Evolutionary conservation across 2,797 vertebrate species (phyloP).

Genomic region (Oreochromis grahami): DNA sequence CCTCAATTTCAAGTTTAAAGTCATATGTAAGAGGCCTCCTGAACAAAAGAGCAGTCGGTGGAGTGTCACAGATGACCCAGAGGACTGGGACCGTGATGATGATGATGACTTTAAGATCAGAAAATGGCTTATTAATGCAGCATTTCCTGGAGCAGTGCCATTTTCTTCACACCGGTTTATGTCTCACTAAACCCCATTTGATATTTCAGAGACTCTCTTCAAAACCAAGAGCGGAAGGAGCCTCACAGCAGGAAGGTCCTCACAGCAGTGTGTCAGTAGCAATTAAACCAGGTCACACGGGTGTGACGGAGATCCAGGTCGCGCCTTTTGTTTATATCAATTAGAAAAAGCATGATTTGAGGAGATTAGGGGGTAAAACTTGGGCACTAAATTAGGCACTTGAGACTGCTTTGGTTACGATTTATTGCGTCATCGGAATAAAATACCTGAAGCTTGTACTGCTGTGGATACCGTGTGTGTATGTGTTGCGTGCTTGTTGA

Average conservation of each 20-base stretch:
- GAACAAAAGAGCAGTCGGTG: background rate
- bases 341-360: background rate
- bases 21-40: background rate
- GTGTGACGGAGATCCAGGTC: background rate
- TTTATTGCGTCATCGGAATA: background rate
- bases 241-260: background rate
- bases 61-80: background rate
- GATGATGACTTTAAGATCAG: background rate
- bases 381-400: background rate
- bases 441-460: background rate
- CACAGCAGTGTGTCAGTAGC: conserved; percentile 15
- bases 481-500: conserved; percentile 3
- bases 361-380: background rate
- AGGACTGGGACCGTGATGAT: background rate
- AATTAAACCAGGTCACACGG: conserved; percentile 10
- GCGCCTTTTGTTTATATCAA: background rate
- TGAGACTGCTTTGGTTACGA: background rate
- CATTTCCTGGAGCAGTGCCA: background rate
- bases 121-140: background rate
- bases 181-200: background rate
- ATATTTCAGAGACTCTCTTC: conserved; percentile 15
- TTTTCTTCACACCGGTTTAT: background rate
- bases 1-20: background rate
- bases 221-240: background rate
- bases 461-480: background rate